Evolutionary conservation across 2,888 invertebrate species (phyloP), one percentile per base, ranked within the genome.

Genomic region (Trisateles emortualis): DNA sequence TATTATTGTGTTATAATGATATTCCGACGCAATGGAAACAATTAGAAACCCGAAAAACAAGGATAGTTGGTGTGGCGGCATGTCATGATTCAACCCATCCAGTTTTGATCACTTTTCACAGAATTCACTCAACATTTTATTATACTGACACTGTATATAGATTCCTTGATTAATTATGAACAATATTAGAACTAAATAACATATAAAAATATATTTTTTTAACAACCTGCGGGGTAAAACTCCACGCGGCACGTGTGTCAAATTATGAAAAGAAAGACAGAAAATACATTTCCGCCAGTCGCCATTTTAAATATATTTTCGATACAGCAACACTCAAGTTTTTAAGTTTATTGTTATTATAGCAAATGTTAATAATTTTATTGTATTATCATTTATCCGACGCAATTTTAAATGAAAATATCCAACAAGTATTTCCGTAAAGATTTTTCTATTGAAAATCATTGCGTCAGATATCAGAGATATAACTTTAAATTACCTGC

Each of bases 221-320:
- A 86, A 68, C 81, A 83, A 93, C 93, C 93, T 93, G 92, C 92
- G 93, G 76, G 89, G 86, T 66, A 85, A 88, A 86, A 90, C 89
- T 93, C 92, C 93, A 93, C 93, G 93, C 93, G 89, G 89, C 92
- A 92, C 93, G 93, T 92, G 92, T 91, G 90, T 88, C 90, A 91
- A 90, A 82, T 87, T 88, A 83, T 88, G 81, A 88, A 92, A 92
- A 90, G 89, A 88, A 86, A 77, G 87, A 87, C 84, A 86, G 76
- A 74, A 76, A 84, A 78, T 76, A 74, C 72, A 84, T 81, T 89
- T 91, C 90, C 89, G 88, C 76, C 76, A 64, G 74, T 81, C 79
- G 87, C 90, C 88, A 89, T 89, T 72, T 86, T 83, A 48, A 33
- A 47, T 43, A 43, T 52, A 74, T 80, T 86, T 86, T 78, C 56